These are phyloP conservation scores for Danionella dracula DNA, from an alignment of 2,797 vertebrate species.

Conservation along the genomic window DNA sequence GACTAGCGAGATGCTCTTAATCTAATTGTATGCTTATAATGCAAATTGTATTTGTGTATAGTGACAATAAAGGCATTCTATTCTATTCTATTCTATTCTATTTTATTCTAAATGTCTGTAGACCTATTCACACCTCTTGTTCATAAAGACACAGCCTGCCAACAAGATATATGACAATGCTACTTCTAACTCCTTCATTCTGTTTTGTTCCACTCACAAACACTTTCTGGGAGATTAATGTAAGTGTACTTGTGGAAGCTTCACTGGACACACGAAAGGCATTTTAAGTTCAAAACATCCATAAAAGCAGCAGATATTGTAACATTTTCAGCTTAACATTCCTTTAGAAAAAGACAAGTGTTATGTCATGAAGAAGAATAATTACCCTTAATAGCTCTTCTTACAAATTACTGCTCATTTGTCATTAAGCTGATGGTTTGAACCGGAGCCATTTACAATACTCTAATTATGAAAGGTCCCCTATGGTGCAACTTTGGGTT, in stretches of 20 bases:
- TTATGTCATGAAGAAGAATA: conserved; percentile 43
- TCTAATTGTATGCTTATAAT: neutral
- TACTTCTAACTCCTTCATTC: conserved; percentile 6
- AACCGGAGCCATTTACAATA: conserved; percentile 14
- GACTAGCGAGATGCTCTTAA: too few relatives aligned
- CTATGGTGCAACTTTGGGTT: neutral
- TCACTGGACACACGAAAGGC: conserved; percentile 37
- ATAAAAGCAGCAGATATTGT: conserved; percentile 43
- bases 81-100: too few relatives aligned
- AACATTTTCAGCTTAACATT: conserved; percentile 48
- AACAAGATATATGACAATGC: conserved; percentile 4
- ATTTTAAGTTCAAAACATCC: conserved; percentile 60
- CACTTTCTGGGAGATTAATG: neutral
- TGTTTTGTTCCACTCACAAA: conserved; percentile 41
- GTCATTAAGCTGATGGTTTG: conserved; percentile 23
- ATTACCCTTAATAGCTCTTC: conserved; percentile 51
- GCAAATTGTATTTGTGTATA: too few relatives aligned
- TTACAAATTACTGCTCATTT: conserved; percentile 13
- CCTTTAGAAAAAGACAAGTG: conserved; percentile 48
- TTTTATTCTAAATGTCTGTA: neutral
- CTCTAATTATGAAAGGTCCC: neutral
- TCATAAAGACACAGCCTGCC: neutral
- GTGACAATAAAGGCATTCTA: too few relatives aligned
- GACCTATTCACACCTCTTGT: too few relatives aligned
- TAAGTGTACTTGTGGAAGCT: neutral